Evolutionary conservation across 2,888 invertebrate genomes (phyloP), one percentile per base, ranked within the genome.

Genomic region (Pecten maximus): DNA sequence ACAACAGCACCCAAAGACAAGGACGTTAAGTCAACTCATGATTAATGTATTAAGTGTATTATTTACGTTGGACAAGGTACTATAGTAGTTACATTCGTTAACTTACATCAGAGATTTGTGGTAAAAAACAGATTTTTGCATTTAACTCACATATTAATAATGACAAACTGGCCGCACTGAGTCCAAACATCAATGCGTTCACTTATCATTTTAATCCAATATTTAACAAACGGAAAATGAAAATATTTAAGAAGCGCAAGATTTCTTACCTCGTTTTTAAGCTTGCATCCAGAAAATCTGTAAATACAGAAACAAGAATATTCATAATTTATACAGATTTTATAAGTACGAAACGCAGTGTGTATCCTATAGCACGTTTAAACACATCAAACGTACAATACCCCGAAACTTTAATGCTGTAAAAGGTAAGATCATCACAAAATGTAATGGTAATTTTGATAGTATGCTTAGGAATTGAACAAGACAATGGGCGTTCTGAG

Each of bases 221-320:
- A n/a, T n/a, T n/a, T n/a, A n/a, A 54, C 54, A 23, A 19, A 19
- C 2, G 1, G 40, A 54, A 90, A 44, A 50, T 86, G 19, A 54
- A 23, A 54, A 2, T 54, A 54, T 6, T 23, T 23, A 54, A 54
- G 3, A 2, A 19, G 23, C 8, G 8, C 6, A 35, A 89, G 0
- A 12, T n/a, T 35, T 87, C 94, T 95, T 93, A 96, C 96, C 94
- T 97, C 96, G 91, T 95, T 96, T 92, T 96, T 96, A 88, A 96
- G 91, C 90, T 96, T 96, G 93, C 96, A 96, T 8, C 96, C 96
- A 44, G 96, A 96, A 95, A 96, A 96, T 91, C 96, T 96, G 94
- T 40, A 94, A 94, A 74, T 90, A 88, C 87, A 93, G 88, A 44
- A 40, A n/a, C n/a, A 87, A 88, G 87, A 28, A 39, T 8, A 74